Percentiles rank a stretch among this genome's conserved stretches.
Evolutionary conservation across 2,888 invertebrate genomes (phyloP).

Genomic region (Drosophila multiciliata): DNA sequence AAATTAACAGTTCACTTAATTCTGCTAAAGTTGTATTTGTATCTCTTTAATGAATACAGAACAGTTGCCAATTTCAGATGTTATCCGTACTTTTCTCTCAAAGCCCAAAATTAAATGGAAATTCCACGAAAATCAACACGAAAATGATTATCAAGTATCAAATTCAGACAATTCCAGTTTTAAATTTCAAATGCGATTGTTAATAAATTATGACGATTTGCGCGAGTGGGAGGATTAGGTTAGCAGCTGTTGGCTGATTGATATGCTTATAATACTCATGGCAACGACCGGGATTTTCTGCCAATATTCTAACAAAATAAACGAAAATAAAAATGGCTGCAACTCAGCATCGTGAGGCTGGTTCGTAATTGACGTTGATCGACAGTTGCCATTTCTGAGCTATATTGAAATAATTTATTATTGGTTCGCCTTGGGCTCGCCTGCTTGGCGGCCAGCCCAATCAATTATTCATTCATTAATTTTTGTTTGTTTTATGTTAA

Average conservation of each 20-base stretch:
- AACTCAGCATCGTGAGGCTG: slow-evolving; percentile 37
- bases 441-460: slow-evolving; percentile 41
- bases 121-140: slow-evolving; percentile 67
- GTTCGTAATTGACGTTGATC: slow-evolving; percentile 74
- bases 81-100: not conserved
- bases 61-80: slow-evolving; percentile 1
- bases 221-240: not conserved
- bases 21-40: slow-evolving; percentile 1
- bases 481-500: slow-evolving; percentile 80
- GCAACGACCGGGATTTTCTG: slow-evolving; percentile 32
- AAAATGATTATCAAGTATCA: slow-evolving; percentile 23
- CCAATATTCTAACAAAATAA: slow-evolving; percentile 32
- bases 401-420: slow-evolving; percentile 70
- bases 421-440: slow-evolving; percentile 35
- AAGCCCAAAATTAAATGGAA: slow-evolving; percentile 31
- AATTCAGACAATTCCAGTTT: slow-evolving; percentile 23
- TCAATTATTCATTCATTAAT: slow-evolving; percentile 80
- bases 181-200: slow-evolving; percentile 46
- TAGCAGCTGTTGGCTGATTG: slow-evolving; percentile 70
- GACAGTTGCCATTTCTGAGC: slow-evolving; percentile 73
- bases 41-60: not conserved
- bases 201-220: slow-evolving; percentile 63
- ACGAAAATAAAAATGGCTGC: slow-evolving; percentile 16
- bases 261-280: slow-evolving; percentile 69
- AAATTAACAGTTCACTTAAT: slow-evolving; percentile 58